These are phyloP conservation scores for Agraylea sexmaculata DNA, from an alignment of 1,140 invertebrate genomes.

Conservation along the genomic window DNA sequence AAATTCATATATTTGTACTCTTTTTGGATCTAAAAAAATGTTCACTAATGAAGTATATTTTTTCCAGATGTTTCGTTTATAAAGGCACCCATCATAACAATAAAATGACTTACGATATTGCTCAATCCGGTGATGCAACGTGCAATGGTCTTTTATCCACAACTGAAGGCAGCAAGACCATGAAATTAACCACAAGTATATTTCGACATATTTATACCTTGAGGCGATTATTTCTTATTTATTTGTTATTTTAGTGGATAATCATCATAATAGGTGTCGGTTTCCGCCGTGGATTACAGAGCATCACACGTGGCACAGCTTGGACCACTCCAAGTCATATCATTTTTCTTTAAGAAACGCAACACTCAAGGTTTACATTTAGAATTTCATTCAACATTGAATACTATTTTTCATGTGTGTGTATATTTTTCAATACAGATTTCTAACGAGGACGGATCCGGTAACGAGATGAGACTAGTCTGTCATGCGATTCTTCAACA, in stretches of 20 bases:
- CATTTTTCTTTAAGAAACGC: conserved; percentile 63
- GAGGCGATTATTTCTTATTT: neutral
- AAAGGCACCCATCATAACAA: conserved; percentile 33
- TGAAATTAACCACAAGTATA: conserved; percentile 58
- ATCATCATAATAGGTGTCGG: conserved; percentile 51
- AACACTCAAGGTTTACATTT: conserved; percentile 47
- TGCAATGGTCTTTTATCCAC: conserved; percentile 73
- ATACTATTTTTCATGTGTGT: neutral
- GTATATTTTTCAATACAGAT: conserved; percentile 30
- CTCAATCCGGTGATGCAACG: conserved; percentile 78
- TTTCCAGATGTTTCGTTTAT: conserved; percentile 37
- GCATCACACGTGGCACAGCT: conserved; percentile 66
- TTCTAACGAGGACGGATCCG: conserved; percentile 39
- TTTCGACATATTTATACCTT: neutral
- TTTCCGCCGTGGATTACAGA: conserved; percentile 65
- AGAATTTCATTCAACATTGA: neutral
- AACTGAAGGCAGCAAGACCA: conserved; percentile 61
- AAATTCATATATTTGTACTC: too few relatives aligned
- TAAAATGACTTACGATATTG: conserved; percentile 52
- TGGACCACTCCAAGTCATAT: conserved; percentile 61
- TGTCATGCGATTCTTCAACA: conserved; percentile 54
- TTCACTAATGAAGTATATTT: neutral
- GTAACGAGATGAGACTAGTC: conserved; percentile 49
- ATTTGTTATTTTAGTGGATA: conserved; percentile 34
- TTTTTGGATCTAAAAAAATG: conserved; percentile 1